Percentiles rank a stretch among this genome's conserved stretches.
phyloP scores from a whole-genome alignment of 2,113 vertebrate species.

The Ptilorrhoa leucosticta region DNA sequence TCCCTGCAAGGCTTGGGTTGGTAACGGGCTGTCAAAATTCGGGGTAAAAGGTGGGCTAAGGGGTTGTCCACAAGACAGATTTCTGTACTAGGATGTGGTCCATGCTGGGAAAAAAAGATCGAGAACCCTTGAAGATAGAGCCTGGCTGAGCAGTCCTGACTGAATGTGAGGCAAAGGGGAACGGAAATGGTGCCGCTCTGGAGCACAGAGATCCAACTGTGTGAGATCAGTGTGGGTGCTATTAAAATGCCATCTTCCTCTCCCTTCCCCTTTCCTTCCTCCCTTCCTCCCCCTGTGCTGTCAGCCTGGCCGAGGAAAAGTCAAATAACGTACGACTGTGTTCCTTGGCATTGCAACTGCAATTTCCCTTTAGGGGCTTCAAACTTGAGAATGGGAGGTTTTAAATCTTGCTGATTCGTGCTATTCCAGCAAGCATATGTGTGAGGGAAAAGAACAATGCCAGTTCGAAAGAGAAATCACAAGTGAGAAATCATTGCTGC shows the following conservation, averaged over 20 bases:
- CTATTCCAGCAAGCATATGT: slow-evolving; percentile 44
- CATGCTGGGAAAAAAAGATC: neutral
- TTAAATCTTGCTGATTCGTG: slow-evolving; percentile 72
- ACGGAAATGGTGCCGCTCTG: slow-evolving; percentile 3
- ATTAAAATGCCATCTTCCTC: slow-evolving; percentile 69
- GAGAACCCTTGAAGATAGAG: neutral
- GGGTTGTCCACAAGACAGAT: neutral
- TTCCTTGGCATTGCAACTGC: slow-evolving; percentile 72
- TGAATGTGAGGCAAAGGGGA: neutral
- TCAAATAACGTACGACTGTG: slow-evolving; percentile 71
- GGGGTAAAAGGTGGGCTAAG: neutral
- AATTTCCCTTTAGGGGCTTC: slow-evolving; percentile 68
- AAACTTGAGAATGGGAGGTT: slow-evolving; percentile 70
- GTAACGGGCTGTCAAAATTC: neutral
- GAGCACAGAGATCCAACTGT: slow-evolving; percentile 60
- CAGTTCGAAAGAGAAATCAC: slow-evolving; percentile 32
- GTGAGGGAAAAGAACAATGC: slow-evolving; percentile 45
- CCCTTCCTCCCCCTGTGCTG: slow-evolving; percentile 22
- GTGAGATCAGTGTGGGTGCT: slow-evolving; percentile 48
- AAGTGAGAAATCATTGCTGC: slow-evolving; percentile 53
- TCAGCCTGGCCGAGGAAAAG: slow-evolving; percentile 67
- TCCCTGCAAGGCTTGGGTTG: neutral
- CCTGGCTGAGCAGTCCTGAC: neutral
- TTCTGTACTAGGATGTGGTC: neutral
- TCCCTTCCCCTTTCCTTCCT: slow-evolving; percentile 39